Conservation (phyloP, 2,113 vertebrate species). For the Lipophrys pholis region DNA sequence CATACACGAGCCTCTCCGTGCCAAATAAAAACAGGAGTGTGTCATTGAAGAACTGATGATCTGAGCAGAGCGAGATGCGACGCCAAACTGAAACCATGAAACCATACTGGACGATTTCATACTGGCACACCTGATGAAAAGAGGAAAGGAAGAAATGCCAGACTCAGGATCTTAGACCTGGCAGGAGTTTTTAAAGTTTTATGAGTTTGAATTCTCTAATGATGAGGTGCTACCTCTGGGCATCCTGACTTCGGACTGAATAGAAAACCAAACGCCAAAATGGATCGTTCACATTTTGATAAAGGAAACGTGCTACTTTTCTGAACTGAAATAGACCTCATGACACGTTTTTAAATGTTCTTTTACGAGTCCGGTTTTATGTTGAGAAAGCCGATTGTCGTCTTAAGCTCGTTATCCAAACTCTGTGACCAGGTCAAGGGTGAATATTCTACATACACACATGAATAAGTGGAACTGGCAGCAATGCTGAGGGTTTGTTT, state of each 20-base stretch:
- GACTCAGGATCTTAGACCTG: conserved; percentile 25
- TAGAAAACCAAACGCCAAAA: not conserved
- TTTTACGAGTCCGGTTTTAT: not conserved
- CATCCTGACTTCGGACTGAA: conserved; percentile 1
- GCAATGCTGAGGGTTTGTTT: conserved; percentile 68
- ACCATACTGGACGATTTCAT: conserved; percentile 4
- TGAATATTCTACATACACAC: conserved; percentile 42
- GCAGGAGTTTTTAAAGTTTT: not conserved
- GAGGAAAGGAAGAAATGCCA: conserved; percentile 2
- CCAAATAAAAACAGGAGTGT: conserved; percentile 27
- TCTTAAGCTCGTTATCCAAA: conserved; percentile 33
- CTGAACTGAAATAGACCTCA: not conserved
- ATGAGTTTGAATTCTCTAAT: conserved; percentile 14
- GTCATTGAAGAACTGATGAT: conserved; percentile 27
- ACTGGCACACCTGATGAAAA: conserved; percentile 44
- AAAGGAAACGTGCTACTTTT: not conserved
- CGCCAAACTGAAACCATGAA: conserved; percentile 12
- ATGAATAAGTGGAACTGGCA: conserved; percentile 62
- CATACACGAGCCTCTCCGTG: conserved; percentile 27
- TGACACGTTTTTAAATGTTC: conserved; percentile 6
- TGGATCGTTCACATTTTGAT: not conserved
- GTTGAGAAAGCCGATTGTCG: not conserved
- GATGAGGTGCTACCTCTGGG: conserved; percentile 3
- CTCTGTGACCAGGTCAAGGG: conserved; percentile 46
- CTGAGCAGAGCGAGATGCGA: conserved; percentile 18